Evolutionary conservation across 2,888 invertebrate species (phyloP).

Genomic region (Allophyes oxyacanthae): DNA sequence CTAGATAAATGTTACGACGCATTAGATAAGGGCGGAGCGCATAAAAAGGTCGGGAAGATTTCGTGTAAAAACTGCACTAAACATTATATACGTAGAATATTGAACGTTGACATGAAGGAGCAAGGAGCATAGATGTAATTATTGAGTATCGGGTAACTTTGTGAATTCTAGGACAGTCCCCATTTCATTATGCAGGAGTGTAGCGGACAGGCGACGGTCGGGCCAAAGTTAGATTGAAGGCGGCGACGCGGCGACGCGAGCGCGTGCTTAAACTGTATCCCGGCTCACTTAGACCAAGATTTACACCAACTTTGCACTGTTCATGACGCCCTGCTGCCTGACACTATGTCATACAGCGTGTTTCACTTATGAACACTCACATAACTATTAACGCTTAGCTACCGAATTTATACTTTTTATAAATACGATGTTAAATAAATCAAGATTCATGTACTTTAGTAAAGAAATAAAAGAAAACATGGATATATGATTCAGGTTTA

Average conservation of each 20-base stretch:
- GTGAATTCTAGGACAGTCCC: slow-evolving; percentile 76
- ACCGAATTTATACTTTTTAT: not conserved
- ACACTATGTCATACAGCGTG: slow-evolving; percentile 51
- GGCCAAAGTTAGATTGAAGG: slow-evolving; percentile 88
- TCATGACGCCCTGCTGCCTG: slow-evolving; percentile 52
- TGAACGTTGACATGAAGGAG: slow-evolving; percentile 62
- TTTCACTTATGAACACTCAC: slow-evolving; percentile 46
- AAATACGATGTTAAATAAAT: not conserved
- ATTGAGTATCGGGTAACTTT: slow-evolving; percentile 78
- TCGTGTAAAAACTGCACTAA: slow-evolving; percentile 68
- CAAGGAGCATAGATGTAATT: slow-evolving; percentile 71
- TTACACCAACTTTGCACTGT: slow-evolving; percentile 77
- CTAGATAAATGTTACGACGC: slow-evolving; percentile 87
- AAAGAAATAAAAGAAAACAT: too few species aligned
- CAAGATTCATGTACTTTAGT: too few species aligned
- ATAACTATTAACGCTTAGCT: not conserved
- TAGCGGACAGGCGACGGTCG: slow-evolving; percentile 78
- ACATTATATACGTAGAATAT: slow-evolving; percentile 57
- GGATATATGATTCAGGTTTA: too few species aligned
- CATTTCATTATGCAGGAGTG: slow-evolving; percentile 85
- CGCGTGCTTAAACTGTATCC: slow-evolving; percentile 86
- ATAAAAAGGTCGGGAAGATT: slow-evolving; percentile 72
- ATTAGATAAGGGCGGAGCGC: slow-evolving; percentile 79
- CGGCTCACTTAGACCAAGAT: slow-evolving; percentile 80
- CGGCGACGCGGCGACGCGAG: slow-evolving; percentile 81